Conservation (phyloP, 2,797 vertebrate genomes). For the Oceanodroma leucorhoa region DNA sequence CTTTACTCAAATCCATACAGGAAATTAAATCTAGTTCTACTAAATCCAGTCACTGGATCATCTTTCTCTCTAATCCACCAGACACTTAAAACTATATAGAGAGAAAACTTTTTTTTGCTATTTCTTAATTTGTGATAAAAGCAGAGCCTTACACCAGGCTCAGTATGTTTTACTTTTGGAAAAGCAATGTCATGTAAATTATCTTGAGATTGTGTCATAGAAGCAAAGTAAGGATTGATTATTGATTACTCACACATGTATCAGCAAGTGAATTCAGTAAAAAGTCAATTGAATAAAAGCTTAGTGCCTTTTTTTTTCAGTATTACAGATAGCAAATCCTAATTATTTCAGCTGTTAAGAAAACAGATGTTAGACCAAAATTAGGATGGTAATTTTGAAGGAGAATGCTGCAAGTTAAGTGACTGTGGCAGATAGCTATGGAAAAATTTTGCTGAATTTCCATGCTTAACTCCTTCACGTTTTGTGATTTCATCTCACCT, state of each 20-base stretch:
- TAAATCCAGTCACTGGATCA: neutral
- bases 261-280: neutral
- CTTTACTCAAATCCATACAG: neutral
- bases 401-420: neutral
- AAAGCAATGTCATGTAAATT: neutral
- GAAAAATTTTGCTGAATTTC: neutral
- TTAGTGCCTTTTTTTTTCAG: neutral
- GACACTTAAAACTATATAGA: neutral
- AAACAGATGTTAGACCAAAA: neutral
- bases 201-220: neutral
- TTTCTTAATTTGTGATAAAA: neutral
- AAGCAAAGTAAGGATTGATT: neutral
- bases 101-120: neutral
- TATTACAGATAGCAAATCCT: neutral
- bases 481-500: neutral
- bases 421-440: neutral
- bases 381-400: neutral
- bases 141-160: neutral
- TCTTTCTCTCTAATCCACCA: neutral
- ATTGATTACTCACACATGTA: neutral
- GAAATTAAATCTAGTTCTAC: conserved; percentile 20
- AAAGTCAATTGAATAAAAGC: neutral
- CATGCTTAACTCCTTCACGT: fast-evolving
- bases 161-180: neutral
- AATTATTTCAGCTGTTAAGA: neutral